These are phyloP conservation scores for Stichodactyla helianthus DNA, from an alignment of 64 coral and sea anemone genomes.

Conservation along the genomic window DNA sequence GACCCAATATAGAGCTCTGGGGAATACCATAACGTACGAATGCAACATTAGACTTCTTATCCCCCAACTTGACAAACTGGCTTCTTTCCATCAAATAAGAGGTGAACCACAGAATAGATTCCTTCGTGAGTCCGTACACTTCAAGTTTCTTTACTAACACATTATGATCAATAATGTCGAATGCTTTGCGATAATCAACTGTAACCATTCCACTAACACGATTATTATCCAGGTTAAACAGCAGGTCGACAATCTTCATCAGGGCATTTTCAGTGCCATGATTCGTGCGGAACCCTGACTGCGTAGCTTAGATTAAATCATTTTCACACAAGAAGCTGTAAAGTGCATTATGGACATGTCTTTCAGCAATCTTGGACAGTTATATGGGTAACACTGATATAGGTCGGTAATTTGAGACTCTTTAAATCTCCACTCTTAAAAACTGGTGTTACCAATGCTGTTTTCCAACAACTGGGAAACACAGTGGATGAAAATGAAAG, in stretches of 20 bases:
- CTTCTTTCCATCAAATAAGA: conserved; percentile 35
- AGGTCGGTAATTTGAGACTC: conserved; percentile 46
- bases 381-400: conserved; percentile 46
- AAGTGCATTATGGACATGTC: conserved; percentile 35
- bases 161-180: conserved; percentile 51
- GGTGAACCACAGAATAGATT: conserved; percentile 23
- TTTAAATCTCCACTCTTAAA: conserved; percentile 55
- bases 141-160: conserved; percentile 27
- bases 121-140: conserved; percentile 1
- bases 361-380: conserved; percentile 53
- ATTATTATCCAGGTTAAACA: conserved; percentile 46
- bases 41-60: conserved; percentile 5
- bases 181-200: conserved; percentile 58
- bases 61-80: conserved; percentile 27
- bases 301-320: conserved; percentile 26
- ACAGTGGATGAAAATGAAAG: conserved; percentile 11
- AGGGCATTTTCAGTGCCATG: conserved; percentile 46
- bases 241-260: conserved; percentile 45
- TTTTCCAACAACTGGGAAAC: conserved; percentile 57
- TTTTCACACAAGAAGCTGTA: conserved; percentile 36
- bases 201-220: conserved; percentile 32
- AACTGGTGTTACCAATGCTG: conserved; percentile 43
- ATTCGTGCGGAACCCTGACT: conserved; percentile 29
- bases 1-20: neutral
- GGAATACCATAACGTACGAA: conserved; percentile 33